phyloP scores from a whole-genome alignment of 2,888 invertebrate species.

The Cantharis flavilabris region DNA sequence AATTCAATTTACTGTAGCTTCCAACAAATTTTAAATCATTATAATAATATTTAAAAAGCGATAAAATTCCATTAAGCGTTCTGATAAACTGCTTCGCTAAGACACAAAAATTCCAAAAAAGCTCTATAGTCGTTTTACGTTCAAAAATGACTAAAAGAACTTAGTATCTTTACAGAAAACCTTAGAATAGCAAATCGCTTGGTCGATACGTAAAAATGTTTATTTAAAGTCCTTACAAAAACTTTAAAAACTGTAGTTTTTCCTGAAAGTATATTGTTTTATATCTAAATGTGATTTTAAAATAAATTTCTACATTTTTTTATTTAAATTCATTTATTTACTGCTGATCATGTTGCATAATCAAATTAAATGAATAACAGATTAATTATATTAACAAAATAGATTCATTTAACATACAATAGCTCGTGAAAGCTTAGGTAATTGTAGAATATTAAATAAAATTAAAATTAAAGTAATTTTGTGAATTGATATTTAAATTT shows the following conservation, averaged over 20 bases:
- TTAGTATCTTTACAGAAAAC: slow-evolving; percentile 1
- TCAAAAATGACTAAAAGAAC: slow-evolving; percentile 7
- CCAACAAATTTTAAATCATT: not conserved
- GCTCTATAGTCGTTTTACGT: slow-evolving; percentile 9
- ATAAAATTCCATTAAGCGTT: slow-evolving; percentile 17
- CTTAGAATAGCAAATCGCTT: slow-evolving; percentile 14
- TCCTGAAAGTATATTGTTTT: not conserved
- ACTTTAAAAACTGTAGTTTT: not conserved
- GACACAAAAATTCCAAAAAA: slow-evolving; percentile 3
- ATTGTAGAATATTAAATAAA: too few species aligned
- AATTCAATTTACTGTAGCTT: not conserved
- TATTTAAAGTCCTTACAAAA: slow-evolving; percentile 5
- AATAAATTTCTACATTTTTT: not conserved
- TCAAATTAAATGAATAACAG: too few species aligned
- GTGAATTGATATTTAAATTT: too few species aligned
- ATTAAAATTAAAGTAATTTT: too few species aligned
- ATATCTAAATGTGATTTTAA: not conserved
- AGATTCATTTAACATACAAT: too few species aligned
- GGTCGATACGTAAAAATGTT: slow-evolving; percentile 17
- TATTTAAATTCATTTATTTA: too few species aligned
- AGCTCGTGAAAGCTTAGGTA: too few species aligned
- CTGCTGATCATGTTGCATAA: too few species aligned
- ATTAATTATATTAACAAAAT: too few species aligned
- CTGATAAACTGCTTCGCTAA: slow-evolving; percentile 5
- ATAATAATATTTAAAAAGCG: slow-evolving; percentile 1